Evolutionary conservation across 2,888 invertebrate genomes (phyloP), one percentile per base, ranked within the genome.

Genomic region (Lepidochitona cinerea): DNA sequence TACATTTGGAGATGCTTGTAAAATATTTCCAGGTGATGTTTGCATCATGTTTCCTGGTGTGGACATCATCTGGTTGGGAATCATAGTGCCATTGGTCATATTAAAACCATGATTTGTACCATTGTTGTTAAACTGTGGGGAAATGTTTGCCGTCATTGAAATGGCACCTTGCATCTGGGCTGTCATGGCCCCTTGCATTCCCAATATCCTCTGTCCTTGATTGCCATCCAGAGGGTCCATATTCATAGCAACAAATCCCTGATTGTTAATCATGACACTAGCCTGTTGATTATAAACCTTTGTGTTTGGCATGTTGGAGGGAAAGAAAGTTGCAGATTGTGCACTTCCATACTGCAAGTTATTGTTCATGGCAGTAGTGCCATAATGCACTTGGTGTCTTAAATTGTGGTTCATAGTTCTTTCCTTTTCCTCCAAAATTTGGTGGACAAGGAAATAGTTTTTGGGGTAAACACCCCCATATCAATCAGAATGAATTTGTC

Each of bases 151-250:
- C 36, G 37, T 66, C 37, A 37, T 37, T 3, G 66, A 35, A 23
- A 66, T 66, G 37, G 66, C 35, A 35, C 66, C 66, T 36, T 66
- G 66, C 66, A 66, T 37, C 37, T 66, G 66, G 37, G 66, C 37
- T 18, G 66, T 37, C 66, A 66, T 66, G 14, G 66, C 37, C 9
- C 66, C 66, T 26, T 66, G 66, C 66, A 66, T 66, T 12, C 66
- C 66, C 14, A 66, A 35, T 6, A 66, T 37, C 35, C 66, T 66
- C 35, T 66, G 66, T 12, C 35, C 66, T 36, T 66, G 66, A 14
- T 26, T 35, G 14, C 37, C 37, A 37, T 66, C 37, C 35, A 66
- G 37, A 9, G 36, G 36, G 23, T 66, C 66, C 66, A 66, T 66
- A 37, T 66, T 66, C 37, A 66, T 37, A 14, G 66, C 37, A 3